Percentiles rank a stretch among this genome's conserved stretches.
Evolutionary conservation across 2,888 invertebrate genomes (phyloP).

Genomic region (Drosophila prolongata): DNA sequence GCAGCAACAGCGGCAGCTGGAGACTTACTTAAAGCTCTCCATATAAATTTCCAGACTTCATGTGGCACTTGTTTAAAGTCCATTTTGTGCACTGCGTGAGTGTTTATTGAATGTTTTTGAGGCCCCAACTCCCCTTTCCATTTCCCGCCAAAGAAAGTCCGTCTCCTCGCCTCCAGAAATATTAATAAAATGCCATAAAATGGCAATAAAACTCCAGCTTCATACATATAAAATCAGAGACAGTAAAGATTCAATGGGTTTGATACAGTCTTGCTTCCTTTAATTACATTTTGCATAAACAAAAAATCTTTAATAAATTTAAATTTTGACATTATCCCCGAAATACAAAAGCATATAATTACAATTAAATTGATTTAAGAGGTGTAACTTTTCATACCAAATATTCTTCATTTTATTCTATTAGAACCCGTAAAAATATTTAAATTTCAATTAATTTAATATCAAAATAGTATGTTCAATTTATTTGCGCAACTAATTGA

Average conservation of each 20-base stretch:
- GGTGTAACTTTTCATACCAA: no score
- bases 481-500: background rate
- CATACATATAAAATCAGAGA: constrained; percentile 61
- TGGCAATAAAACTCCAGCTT: constrained; percentile 65
- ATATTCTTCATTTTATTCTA: no score
- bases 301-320: no score
- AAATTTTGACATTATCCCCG: no score
- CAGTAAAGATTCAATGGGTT: constrained; percentile 50
- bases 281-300: no score
- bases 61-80: constrained; percentile 78
- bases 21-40: constrained; percentile 75
- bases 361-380: no score
- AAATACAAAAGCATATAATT: no score
- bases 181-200: constrained; percentile 76
- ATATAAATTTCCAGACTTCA: constrained; percentile 74
- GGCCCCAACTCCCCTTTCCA: background rate
- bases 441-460: background rate
- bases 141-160: constrained; percentile 23
- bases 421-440: no score
- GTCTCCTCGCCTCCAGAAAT: constrained; percentile 52
- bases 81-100: constrained; percentile 75
- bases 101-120: constrained; percentile 70
- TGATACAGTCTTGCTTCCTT: background rate
- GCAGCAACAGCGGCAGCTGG: constrained; percentile 46
- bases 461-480: background rate